These are phyloP conservation scores for Mythimna ferrago DNA, from an alignment of 2,888 invertebrate species.

Conservation along the genomic window DNA sequence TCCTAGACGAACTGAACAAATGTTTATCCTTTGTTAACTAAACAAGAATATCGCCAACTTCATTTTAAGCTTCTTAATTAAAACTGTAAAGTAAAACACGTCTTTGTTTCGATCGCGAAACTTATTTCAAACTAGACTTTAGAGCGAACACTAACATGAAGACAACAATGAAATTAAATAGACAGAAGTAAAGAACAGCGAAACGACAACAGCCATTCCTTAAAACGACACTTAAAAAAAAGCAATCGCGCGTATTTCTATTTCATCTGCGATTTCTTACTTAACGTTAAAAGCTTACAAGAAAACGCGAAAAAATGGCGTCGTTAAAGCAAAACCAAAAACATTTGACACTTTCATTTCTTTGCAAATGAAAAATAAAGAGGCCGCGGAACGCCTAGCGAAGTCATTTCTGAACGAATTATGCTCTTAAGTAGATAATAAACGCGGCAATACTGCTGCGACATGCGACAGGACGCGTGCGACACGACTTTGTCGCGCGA, in stretches of 20 bases:
- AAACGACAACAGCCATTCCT: conserved; percentile 15
- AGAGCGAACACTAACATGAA: conserved; percentile 45
- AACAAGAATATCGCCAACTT: conserved; percentile 46
- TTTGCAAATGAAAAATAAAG: conserved; percentile 68
- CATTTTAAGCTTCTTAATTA: conserved; percentile 51
- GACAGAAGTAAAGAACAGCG: background rate
- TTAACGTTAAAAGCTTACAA: conserved; percentile 52
- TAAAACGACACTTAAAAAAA: conserved; percentile 33
- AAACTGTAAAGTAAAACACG: conserved; percentile 54
- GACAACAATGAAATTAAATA: conserved; percentile 48
- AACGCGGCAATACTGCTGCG: conserved; percentile 55
- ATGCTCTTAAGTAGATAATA: conserved; percentile 68
- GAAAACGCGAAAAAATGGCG: conserved; percentile 48
- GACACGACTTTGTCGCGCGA: conserved; percentile 49
- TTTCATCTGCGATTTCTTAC: conserved; percentile 47
- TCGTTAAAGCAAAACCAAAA: conserved; percentile 66
- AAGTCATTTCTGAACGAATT: conserved; percentile 67
- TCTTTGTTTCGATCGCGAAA: conserved; percentile 50
- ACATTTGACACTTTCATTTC: conserved; percentile 66
- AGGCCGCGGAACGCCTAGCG: conserved; percentile 49
- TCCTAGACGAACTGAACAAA: conserved; percentile 35
- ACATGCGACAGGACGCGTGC: conserved; percentile 54
- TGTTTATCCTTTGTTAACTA: conserved; percentile 45
- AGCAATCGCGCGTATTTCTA: conserved; percentile 46
- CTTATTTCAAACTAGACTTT: conserved; percentile 50